phyloP scores from a whole-genome alignment of 2,888 invertebrate genomes.

The Phasia obesa region DNA sequence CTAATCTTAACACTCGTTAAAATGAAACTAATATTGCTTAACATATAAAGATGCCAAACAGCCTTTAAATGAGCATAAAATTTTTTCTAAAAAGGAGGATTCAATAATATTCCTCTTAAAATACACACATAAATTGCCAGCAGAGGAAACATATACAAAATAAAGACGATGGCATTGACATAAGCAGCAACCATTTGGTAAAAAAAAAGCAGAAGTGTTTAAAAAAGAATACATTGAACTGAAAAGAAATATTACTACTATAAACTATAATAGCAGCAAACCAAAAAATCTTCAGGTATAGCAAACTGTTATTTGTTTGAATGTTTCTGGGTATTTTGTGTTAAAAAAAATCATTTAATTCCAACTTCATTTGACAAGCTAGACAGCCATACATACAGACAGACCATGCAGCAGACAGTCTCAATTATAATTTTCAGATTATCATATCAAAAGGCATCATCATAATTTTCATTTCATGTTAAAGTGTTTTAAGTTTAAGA shows the following conservation, averaged over 20 bases:
- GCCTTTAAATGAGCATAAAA: constrained; percentile 22
- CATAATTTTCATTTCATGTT: not conserved
- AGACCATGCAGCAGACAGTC: not conserved
- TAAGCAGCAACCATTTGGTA: constrained; percentile 11
- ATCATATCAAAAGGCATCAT: not conserved
- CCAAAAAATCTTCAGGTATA: not conserved
- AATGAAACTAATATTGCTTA: constrained; percentile 52
- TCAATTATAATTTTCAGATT: not conserved
- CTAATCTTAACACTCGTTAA: constrained; percentile 56
- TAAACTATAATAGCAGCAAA: not conserved
- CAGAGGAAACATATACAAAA: constrained; percentile 8
- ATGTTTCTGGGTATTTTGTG: not conserved
- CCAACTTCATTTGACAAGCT: constrained; percentile 2
- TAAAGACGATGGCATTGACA: constrained; percentile 26
- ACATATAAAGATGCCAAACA: constrained; percentile 42
- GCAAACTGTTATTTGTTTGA: not conserved
- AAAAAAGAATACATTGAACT: constrained; percentile 22
- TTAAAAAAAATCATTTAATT: not conserved
- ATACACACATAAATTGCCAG: not conserved
- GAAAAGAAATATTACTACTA: not conserved
- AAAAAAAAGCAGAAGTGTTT: constrained; percentile 34
- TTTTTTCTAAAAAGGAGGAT: constrained; percentile 10
- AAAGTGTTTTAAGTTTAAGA: no score
- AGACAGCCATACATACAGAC: not conserved
- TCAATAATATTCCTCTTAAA: constrained; percentile 4